These are phyloP conservation scores for Phenganax stokvisi DNA, from an alignment of 92 coral and sea anemone species.

Conservation along the genomic window DNA sequence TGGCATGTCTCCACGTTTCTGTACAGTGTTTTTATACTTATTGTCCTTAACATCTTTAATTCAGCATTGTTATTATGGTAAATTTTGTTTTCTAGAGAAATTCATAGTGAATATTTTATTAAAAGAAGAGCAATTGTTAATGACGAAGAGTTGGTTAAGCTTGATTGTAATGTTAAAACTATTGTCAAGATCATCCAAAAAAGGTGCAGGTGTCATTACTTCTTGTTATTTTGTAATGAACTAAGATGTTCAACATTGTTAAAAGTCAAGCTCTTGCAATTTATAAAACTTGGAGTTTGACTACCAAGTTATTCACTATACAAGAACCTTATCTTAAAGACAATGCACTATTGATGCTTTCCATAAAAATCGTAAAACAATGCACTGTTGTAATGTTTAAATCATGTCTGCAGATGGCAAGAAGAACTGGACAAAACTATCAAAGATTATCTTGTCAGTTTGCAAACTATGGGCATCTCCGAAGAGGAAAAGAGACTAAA, in stretches of 20 bases:
- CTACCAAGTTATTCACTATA: not conserved
- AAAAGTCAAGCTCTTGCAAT: no score
- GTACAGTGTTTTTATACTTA: no score
- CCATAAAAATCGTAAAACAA: not conserved
- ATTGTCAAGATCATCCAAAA: slow-evolving; percentile 59
- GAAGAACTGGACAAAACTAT: slow-evolving; percentile 69
- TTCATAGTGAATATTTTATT: slow-evolving; percentile 58
- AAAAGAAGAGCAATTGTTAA: slow-evolving; percentile 41
- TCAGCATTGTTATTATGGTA: not conserved
- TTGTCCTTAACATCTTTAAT: not conserved
- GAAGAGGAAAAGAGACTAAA: slow-evolving; percentile 23
- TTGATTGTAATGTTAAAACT: slow-evolving; percentile 53
- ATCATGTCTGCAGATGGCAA: slow-evolving; percentile 60
- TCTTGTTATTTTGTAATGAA: not conserved
- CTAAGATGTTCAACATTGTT: not conserved
- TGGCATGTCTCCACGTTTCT: no score
- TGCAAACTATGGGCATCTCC: slow-evolving; percentile 25
- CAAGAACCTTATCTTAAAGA: not conserved
- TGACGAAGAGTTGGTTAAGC: slow-evolving; percentile 29
- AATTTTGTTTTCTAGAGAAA: slow-evolving; percentile 38
- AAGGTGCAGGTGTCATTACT: slow-evolving; percentile 38
- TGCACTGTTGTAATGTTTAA: not conserved
- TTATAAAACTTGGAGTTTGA: no score
- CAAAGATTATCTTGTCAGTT: slow-evolving; percentile 60
- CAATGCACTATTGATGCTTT: not conserved